A percentile compares a stretch with the other conserved stretches of the same genome.
phyloP scores from a whole-genome alignment of 2,797 vertebrate genomes.

The Siniperca scherzeri region DNA sequence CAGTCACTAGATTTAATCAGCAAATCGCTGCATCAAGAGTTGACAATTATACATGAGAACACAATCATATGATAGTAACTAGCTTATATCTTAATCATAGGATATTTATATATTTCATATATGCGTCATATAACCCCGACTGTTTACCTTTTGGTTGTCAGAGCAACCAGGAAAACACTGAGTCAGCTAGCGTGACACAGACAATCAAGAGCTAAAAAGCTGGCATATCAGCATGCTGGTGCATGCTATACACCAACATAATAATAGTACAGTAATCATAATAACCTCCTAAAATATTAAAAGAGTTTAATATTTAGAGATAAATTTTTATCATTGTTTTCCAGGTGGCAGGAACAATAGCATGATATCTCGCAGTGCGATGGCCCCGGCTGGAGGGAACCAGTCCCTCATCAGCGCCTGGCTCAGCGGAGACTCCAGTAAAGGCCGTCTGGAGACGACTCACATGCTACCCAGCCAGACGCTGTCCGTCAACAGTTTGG shows the following conservation, averaged over 20 bases:
- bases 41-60: neutral
- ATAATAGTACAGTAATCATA: neutral
- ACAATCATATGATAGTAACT: neutral
- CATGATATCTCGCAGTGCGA: conserved; percentile 87
- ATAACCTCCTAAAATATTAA: neutral
- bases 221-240: neutral
- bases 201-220: neutral
- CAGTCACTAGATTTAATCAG: neutral
- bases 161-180: neutral
- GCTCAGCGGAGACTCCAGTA: conserved; percentile 93
- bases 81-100: neutral
- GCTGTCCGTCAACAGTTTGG: conserved; percentile 95
- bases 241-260: neutral
- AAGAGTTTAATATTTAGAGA: no score
- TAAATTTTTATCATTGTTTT: conserved; percentile 20
- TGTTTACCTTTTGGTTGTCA: conserved; percentile 10
- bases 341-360: conserved; percentile 91
- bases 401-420: conserved; percentile 91
- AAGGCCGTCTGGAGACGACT: conserved; percentile 93
- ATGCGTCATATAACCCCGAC: neutral
- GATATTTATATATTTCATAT: neutral
- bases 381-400: conserved; percentile 85
- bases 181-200: neutral
- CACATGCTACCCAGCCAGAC: conserved; percentile 94
- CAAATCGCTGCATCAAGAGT: neutral